These are phyloP conservation scores for Halcyon badia DNA, from an alignment of 2,797 vertebrate species.

Conservation along the genomic window DNA sequence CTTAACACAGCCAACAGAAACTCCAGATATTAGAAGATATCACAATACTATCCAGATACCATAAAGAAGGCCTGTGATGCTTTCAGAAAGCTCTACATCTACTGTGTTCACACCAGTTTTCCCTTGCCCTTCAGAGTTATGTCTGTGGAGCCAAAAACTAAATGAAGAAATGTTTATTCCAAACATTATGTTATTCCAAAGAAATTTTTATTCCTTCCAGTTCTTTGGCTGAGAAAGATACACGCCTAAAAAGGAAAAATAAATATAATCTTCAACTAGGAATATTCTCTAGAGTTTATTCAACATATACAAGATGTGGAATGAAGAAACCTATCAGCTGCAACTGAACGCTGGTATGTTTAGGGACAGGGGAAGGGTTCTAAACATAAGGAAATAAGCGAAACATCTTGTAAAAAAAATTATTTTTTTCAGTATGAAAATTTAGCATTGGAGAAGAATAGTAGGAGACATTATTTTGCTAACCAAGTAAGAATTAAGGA, in stretches of 20 bases:
- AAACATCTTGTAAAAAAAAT: background rate
- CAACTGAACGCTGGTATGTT: background rate
- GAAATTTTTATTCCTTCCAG: background rate
- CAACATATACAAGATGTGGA: background rate
- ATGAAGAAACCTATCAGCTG: background rate
- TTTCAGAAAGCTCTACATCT: background rate
- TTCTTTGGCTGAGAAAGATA: background rate
- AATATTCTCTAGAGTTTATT: background rate
- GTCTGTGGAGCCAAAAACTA: background rate
- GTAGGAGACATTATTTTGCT: background rate
- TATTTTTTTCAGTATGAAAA: background rate
- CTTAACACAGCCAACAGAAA: background rate
- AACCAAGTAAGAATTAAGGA: background rate
- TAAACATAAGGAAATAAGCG: background rate
- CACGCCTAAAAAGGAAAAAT: background rate
- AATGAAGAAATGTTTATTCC: background rate
- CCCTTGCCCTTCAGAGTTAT: background rate
- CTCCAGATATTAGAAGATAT: background rate
- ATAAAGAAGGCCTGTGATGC: background rate
- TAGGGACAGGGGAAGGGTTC: background rate
- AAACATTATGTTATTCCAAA: too few relatives aligned
- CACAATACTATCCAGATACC: background rate
- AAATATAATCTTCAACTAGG: background rate
- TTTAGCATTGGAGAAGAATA: background rate
- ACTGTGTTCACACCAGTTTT: background rate